A percentile compares a stretch with the other conserved stretches of the same genome.
phyloP scores from a whole-genome alignment of 2,888 invertebrate genomes.

The Ceramica pisi region DNA sequence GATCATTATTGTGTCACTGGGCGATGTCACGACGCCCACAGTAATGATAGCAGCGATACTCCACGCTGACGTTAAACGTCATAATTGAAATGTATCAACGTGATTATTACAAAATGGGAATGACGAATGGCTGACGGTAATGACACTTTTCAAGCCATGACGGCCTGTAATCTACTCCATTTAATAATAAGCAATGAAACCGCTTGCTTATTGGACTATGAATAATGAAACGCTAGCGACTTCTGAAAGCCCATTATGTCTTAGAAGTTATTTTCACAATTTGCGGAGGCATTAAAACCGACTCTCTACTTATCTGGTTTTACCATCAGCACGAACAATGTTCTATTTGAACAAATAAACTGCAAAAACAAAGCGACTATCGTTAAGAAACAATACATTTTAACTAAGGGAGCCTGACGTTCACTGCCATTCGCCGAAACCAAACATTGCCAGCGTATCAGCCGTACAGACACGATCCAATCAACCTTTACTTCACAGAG shows the following conservation, averaged over 20 bases:
- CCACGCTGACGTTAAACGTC: constrained; percentile 62
- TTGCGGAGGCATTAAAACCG: constrained; percentile 36
- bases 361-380: constrained; percentile 57
- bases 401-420: constrained; percentile 64
- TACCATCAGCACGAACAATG: constrained; percentile 57
- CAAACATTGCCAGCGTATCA: constrained; percentile 82
- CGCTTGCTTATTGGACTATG: constrained; percentile 42
- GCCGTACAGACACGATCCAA: constrained; percentile 86
- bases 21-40: constrained; percentile 63
- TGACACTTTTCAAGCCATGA: constrained; percentile 46
- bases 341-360: constrained; percentile 62
- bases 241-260: constrained; percentile 43
- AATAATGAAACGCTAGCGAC: constrained; percentile 41
- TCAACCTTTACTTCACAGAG: constrained; percentile 86
- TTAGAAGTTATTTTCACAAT: constrained; percentile 54
- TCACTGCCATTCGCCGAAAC: constrained; percentile 70
- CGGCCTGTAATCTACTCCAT: constrained; percentile 28
- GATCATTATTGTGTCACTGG: constrained; percentile 68
- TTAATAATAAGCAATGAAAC: constrained; percentile 45
- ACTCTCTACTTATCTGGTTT: constrained; percentile 44
- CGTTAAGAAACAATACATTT: constrained; percentile 67
- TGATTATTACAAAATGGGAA: constrained; percentile 56
- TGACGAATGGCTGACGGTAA: constrained; percentile 58
- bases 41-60: constrained; percentile 64
- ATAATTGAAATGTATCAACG: constrained; percentile 64